phyloP scores from a whole-genome alignment of 2,888 invertebrate genomes.

The Cheilosia variabilis region DNA sequence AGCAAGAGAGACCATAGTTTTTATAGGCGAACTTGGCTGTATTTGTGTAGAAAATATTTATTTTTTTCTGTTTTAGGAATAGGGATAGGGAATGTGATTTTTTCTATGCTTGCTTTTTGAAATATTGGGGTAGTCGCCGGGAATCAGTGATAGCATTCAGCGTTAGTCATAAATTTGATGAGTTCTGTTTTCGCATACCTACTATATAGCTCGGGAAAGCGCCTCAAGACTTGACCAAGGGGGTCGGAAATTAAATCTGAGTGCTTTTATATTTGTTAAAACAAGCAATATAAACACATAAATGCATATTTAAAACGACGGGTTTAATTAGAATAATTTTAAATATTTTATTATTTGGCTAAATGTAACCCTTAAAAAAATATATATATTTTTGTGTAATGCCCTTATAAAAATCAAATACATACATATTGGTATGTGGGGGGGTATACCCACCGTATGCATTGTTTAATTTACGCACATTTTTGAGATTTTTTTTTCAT shows the following conservation, averaged over 20 bases:
- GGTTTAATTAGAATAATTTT: constrained; percentile 61
- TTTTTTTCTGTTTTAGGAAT: constrained; percentile 44
- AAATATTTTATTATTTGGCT: constrained; percentile 46
- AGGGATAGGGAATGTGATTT: not conserved
- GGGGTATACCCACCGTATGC: not conserved
- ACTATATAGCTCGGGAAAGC: constrained; percentile 13
- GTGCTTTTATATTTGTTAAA: constrained; percentile 38
- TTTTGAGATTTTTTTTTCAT: constrained; percentile 61
- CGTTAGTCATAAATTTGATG: constrained; percentile 49
- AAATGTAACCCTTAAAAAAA: constrained; percentile 16
- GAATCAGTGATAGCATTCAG: constrained; percentile 48
- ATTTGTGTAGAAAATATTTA: constrained; percentile 69
- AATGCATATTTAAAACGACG: constrained; percentile 20
- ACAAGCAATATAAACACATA: constrained; percentile 22
- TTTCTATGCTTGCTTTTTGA: constrained; percentile 27
- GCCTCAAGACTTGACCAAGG: constrained; percentile 48
- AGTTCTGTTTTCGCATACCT: constrained; percentile 27
- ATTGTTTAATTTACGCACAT: constrained; percentile 54
- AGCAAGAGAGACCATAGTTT: constrained; percentile 27
- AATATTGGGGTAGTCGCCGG: constrained; percentile 51
- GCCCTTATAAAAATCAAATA: too few relatives aligned
- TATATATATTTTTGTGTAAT: not conserved
- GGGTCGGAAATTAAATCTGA: constrained; percentile 55
- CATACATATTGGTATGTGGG: not conserved
- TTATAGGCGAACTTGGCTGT: constrained; percentile 50